A percentile compares a stretch with the other conserved stretches of the same genome.
Conservation (phyloP, 2,113 vertebrate genomes). For the Ailuropoda melanoleuca region DNA sequence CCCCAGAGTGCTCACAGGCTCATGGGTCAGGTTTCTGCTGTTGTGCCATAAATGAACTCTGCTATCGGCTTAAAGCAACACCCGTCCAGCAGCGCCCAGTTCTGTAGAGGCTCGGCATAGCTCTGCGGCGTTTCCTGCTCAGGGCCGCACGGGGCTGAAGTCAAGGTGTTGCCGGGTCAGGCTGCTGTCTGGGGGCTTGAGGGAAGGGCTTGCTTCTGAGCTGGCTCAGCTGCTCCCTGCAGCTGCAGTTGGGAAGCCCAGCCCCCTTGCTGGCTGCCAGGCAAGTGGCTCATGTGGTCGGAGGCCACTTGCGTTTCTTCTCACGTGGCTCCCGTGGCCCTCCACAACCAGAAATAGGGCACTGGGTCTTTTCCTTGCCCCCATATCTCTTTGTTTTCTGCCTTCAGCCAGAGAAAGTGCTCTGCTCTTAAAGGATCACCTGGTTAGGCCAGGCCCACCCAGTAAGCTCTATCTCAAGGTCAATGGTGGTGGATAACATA, state of each 20-base stretch:
- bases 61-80: accelerated
- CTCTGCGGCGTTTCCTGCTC: background rate
- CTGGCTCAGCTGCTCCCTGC: background rate
- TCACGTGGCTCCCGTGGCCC: accelerated
- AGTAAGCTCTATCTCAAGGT: accelerated
- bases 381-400: background rate
- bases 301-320: background rate
- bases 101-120: background rate
- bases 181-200: no score
- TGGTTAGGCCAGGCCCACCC: background rate
- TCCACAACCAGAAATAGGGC: accelerated
- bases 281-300: accelerated
- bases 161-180: background rate
- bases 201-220: background rate
- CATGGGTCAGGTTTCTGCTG: background rate
- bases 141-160: background rate
- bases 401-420: background rate
- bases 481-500: no score
- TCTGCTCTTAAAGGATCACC: background rate
- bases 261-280: background rate
- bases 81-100: accelerated
- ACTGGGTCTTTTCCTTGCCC: background rate
- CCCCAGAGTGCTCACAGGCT: accelerated
- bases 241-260: background rate
- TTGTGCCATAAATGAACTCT: accelerated